Base-by-base conservation (phyloP, 1,140 invertebrate species). In the Agraylea sexmaculata region DNA sequence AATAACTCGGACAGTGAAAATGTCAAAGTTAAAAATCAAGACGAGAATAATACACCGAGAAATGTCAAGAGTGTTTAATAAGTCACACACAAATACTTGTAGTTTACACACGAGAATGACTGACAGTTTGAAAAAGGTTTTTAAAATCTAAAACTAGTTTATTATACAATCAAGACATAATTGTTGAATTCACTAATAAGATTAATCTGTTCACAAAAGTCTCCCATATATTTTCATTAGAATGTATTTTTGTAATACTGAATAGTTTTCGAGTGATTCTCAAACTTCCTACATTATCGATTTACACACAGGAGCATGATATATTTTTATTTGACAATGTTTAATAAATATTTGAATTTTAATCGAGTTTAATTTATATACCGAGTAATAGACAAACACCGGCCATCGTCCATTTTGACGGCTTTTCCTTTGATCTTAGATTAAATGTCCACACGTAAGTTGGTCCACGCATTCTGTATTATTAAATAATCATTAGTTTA, bases 381-480 rank as follows among this genome's bases (percentile, higher is more conserved):
- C 81, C 78, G 15, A 97, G 68, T 15, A 96, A 60, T 20, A 97
- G 73, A 5, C 88, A 87, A 0, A 94, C 90, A 8, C 92, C 91
- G 11, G 83, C 91, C 17, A 96, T 62, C 2, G 87, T 82, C 92
- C 91, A 97, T 53, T 89, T 89, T 0, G 84, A 75, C 0, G 89
- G 66, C 49, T 85, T 87, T 51, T 92, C 87, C 57, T 83, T 86
- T 1, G 80, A 87, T 67, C 84, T 89, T 8, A 97, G 66, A 62
- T 92, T 93, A 56, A 96, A 95, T 1, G 89, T 95, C 90, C 91
- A 95, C 1, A 96, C 87, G 55, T 78, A 97, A 1, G 90, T 95
- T 3, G 83, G 83, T 2, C 91, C 92, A 45, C 91, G 70, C 52
- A 68, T 71, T 51, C 74, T 73, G 46, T 8, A 51, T n/a, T n/a